Evolutionary conservation across 2,797 vertebrate species (phyloP).

Genomic region (Ptychadena robeensis): DNA sequence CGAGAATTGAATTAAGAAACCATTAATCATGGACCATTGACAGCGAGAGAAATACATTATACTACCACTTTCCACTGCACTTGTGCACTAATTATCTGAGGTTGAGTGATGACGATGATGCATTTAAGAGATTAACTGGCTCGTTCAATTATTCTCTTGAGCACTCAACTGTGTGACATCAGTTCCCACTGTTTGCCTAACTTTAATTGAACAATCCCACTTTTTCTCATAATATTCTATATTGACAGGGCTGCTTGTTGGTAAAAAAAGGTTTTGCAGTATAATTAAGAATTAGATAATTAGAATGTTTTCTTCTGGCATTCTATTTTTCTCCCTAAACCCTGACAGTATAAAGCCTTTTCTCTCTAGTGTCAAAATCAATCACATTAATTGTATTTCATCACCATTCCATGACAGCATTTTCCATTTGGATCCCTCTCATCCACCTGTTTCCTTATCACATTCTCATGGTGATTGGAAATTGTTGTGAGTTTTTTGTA

Average conservation of each 20-base stretch:
- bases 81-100: constrained; percentile 32
- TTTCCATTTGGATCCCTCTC: neutral
- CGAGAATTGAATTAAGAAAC: constrained; percentile 72
- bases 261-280: neutral
- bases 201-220: neutral
- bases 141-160: neutral
- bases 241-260: neutral
- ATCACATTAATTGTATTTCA: neutral
- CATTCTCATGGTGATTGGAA: neutral
- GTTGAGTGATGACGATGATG: constrained; percentile 47
- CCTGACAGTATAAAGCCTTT: neutral
- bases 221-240: neutral
- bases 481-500: neutral
- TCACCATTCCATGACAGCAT: neutral
- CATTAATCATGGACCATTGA: constrained; percentile 78
- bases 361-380: neutral
- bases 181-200: neutral
- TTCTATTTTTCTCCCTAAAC: neutral
- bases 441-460: neutral
- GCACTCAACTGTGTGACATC: constrained; percentile 15
- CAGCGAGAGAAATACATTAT: constrained; percentile 40
- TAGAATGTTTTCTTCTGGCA: neutral
- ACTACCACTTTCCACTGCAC: constrained; percentile 11
- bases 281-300: no score
- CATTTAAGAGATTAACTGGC: constrained; percentile 5